Base-by-base conservation (phyloP, 2,888 invertebrate species). In the Drosophila histrio region DNA sequence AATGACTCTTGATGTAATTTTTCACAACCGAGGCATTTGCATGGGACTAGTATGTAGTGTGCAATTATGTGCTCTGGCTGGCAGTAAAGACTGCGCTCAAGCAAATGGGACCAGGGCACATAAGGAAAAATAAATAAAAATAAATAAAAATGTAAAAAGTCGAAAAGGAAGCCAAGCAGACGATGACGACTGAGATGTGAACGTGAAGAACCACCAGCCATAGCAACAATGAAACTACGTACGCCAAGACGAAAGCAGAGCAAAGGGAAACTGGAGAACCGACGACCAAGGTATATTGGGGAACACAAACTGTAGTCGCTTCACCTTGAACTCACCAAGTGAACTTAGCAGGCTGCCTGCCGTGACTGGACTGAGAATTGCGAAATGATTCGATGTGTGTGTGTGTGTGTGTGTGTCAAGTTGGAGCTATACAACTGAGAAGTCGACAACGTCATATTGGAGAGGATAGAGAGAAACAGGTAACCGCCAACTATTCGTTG, bases 291-390 rank as follows among this genome's bases (percentile, higher is more conserved):
- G 9, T 47, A 58, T 39, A 43, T 47, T 58, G 38, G 47, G 67
- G 52, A 41, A 36, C 49, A 57, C 24, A 53, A 65, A 34, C 68
- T 66, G 52, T 62, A 77, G 60, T 69, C 69, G 80, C 72, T 73
- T 87, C 77, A 89, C 87, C 87, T 87, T 87, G 87, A 87, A 87
- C 87, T 89, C 86, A 77, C 64, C 67, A 72, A 71, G 50, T 87
- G 87, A 87, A 87, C 87, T 89, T 77, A 76, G 52, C 76, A 69
- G 65, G 32, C 64, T 47, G 60, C 52, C 63, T 72, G 68, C 52
- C 67, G 61, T 58, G 68, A 68, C 62, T 66, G 50, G 77, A 68
- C 59, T 58, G 70, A 56, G 38, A 59, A 24, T 63, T 44, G 17
- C 22, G 19, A 32, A 46, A 28, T 61, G 36, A 17, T 41, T 36